phyloP scores from a whole-genome alignment of 2,888 invertebrate species.

The Lithosia quadra region DNA sequence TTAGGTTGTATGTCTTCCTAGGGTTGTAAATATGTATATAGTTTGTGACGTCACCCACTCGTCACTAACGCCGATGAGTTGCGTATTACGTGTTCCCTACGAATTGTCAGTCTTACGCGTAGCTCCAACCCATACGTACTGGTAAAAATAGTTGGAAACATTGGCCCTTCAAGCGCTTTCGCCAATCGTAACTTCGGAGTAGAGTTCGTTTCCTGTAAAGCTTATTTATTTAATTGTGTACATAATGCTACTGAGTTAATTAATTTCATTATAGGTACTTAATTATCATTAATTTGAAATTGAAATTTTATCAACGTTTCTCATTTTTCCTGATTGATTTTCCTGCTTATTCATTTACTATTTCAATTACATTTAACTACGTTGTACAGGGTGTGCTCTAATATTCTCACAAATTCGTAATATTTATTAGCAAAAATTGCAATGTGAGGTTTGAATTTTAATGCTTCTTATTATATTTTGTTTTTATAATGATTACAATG shows the following conservation, averaged over 20 bases:
- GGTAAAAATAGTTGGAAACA: constrained; percentile 36
- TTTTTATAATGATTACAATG: too few relatives aligned
- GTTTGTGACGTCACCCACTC: constrained; percentile 69
- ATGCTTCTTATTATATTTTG: too few relatives aligned
- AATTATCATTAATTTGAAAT: neutral
- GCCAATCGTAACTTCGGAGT: neutral
- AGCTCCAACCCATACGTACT: constrained; percentile 54
- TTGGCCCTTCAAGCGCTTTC: neutral
- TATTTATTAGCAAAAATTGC: too few relatives aligned
- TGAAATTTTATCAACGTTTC: neutral
- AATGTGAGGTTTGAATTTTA: too few relatives aligned
- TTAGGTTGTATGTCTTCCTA: constrained; percentile 33
- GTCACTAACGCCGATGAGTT: constrained; percentile 68
- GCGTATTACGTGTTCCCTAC: constrained; percentile 58
- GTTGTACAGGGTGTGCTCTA: too few relatives aligned
- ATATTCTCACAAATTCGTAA: too few relatives aligned
- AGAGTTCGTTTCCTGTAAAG: neutral
- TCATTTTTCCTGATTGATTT: neutral
- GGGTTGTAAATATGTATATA: constrained; percentile 55
- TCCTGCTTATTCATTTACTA: neutral
- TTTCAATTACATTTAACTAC: neutral
- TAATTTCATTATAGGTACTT: neutral
- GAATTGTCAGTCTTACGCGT: constrained; percentile 64
- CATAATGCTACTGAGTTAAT: neutral
- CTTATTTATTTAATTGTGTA: neutral